Conservation (phyloP, 2,888 invertebrate species). For the Lasioglossum figueresi region DNA sequence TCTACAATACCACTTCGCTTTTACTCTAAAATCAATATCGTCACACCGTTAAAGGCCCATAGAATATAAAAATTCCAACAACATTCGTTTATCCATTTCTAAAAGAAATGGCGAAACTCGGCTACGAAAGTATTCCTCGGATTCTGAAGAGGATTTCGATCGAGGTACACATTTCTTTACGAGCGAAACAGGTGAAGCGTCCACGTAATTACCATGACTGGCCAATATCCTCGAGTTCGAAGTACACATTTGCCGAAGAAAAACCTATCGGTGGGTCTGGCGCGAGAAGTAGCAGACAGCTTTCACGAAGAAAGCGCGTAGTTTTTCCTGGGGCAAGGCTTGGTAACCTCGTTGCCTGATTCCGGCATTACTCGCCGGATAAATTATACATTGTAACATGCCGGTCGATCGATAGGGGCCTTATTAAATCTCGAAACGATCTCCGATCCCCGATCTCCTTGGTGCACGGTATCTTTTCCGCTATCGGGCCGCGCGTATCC, state of each 20-base stretch:
- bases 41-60: not conserved
- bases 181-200: not conserved
- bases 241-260: not conserved
- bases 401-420: conserved; percentile 7
- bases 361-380: conserved; percentile 8
- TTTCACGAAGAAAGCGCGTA: conserved; percentile 6
- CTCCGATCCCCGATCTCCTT: not conserved
- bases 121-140: not conserved
- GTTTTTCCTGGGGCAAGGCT: not conserved
- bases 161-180: not conserved
- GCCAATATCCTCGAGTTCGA: not conserved
- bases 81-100: not conserved
- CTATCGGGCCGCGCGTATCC: not conserved
- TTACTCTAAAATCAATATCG: not conserved
- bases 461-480: not conserved
- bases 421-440: conserved; percentile 27
- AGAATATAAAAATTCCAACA: not conserved
- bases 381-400: conserved; percentile 21
- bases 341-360: conserved; percentile 12
- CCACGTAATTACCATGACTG: not conserved
- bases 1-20: not conserved
- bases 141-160: not conserved
- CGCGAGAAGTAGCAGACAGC: not conserved
- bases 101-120: not conserved
- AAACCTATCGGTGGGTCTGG: not conserved